Evolutionary conservation across 2,888 invertebrate species (phyloP), one percentile per base, ranked within the genome.

Genomic region (Cosmia trapezina): DNA sequence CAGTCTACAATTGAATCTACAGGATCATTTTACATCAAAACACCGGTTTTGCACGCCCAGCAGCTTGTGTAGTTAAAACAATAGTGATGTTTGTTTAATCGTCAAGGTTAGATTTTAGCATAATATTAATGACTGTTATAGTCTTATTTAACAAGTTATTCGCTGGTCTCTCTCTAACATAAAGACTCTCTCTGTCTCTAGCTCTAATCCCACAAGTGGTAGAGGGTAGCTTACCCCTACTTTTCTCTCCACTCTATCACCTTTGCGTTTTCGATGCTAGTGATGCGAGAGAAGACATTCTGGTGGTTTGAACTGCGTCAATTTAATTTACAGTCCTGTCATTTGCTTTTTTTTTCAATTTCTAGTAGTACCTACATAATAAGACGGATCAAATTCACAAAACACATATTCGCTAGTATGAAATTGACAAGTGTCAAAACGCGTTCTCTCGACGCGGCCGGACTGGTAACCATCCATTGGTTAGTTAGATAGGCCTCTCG

Each of bases 21-120:
- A 41, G 51, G 63, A 86, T 81, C 63, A 59, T 66, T 70, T 80
- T 78, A 84, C 82, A 81, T 60, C 66, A 84, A 86, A 78, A 45
- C 11, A 33, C 43, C 22, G 61, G 37, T 80, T 64, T 62, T 45
- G 57, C 61, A 49, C 47, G 63, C 43, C 59, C 54, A 43, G n/a
- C 45, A 45, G 64, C 45, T 60, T 73, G 33, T 73, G 33, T 47
- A 59, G 41, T 63, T 59, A 54, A 70, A 63, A 59, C 33, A 57
- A 53, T 14, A 57, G 28, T 51, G 59, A 64, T 56, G 69, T 76
- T 81, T 81, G 61, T 76, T 66, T 17, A 33, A 76, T 53, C 14
- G 60, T n/a, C 70, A 77, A 82, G 75, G 81, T 45, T 64, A 75
- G 49, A 43, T 17, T 80, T n/a, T 33, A 41, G 28, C 17, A 45